A percentile compares a stretch with the other conserved stretches of the same genome.
Evolutionary conservation across 1,140 invertebrate species (phyloP).

Genomic region (Batillaria attramentaria): DNA sequence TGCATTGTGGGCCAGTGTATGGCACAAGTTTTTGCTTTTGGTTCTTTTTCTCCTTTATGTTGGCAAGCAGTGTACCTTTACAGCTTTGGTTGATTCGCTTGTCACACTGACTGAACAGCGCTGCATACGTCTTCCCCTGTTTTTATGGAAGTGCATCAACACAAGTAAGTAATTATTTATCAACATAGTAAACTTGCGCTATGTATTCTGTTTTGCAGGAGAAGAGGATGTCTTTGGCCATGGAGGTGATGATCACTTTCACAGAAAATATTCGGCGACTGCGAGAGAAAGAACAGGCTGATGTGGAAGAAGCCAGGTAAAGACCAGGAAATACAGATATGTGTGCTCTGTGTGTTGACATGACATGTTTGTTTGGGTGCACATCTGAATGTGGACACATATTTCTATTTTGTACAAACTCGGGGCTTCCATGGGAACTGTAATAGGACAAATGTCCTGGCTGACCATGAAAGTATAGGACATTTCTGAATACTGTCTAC

Average conservation of each 20-base stretch:
- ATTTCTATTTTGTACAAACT: too few species aligned
- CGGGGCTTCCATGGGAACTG: too few species aligned
- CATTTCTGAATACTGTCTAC: too few species aligned
- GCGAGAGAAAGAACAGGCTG: constrained; percentile 70
- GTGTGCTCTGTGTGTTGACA: neutral
- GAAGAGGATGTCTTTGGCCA: constrained; percentile 72
- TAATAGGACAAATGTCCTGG: too few species aligned
- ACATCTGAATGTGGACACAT: neutral
- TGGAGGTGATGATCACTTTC: constrained; percentile 74
- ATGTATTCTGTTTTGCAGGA: constrained; percentile 70
- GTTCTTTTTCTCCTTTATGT: too few species aligned
- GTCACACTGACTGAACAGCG: neutral
- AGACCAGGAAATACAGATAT: neutral
- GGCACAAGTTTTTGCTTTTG: too few species aligned
- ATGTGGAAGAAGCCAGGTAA: constrained; percentile 72
- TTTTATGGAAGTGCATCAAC: constrained; percentile 4
- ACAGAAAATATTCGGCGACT: constrained; percentile 74
- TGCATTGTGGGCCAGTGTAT: too few species aligned
- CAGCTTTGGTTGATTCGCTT: too few species aligned
- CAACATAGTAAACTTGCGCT: neutral
- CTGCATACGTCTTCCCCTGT: neutral
- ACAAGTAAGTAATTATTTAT: neutral
- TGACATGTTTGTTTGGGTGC: neutral
- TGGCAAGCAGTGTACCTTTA: too few species aligned
- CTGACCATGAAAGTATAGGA: too few species aligned